Evolutionary conservation across 1,140 invertebrate species (phyloP).

Genomic region (Anastrepha obliqua): DNA sequence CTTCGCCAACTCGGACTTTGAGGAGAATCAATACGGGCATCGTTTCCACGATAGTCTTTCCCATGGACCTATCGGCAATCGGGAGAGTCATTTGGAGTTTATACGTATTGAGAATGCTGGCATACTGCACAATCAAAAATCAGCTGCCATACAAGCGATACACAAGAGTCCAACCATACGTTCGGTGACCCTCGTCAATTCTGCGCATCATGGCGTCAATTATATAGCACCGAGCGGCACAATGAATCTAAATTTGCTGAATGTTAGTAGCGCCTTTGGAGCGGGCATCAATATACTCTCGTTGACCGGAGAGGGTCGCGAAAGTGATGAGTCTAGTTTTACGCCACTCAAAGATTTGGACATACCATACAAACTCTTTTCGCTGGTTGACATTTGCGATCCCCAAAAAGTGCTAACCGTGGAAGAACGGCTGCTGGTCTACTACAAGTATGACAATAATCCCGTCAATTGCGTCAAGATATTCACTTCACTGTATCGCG

Average conservation of each 20-base stretch:
- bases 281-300: slow-evolving; percentile 92
- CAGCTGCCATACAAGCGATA: slow-evolving; percentile 92
- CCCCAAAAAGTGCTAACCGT: slow-evolving; percentile 93
- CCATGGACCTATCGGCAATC: slow-evolving; percentile 80
- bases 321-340: slow-evolving; percentile 90
- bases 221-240: slow-evolving; percentile 90
- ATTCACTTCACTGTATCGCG: slow-evolving; percentile 88
- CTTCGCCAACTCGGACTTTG: slow-evolving; percentile 92
- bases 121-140: slow-evolving; percentile 95
- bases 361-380: slow-evolving; percentile 96
- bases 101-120: slow-evolving; percentile 96
- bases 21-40: slow-evolving; percentile 88
- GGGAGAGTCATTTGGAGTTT: slow-evolving; percentile 87
- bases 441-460: slow-evolving; percentile 98
- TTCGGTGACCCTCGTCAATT: slow-evolving; percentile 88
- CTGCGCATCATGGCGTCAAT: slow-evolving; percentile 94
- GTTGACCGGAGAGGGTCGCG: slow-evolving; percentile 93
- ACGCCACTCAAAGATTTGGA: slow-evolving; percentile 87
- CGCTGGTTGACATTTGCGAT: slow-evolving; percentile 96
- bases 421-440: slow-evolving; percentile 92
- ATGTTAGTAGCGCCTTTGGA: slow-evolving; percentile 89
- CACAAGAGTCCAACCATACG: slow-evolving; percentile 88
- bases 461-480: slow-evolving; percentile 99
- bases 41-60: slow-evolving; percentile 87
- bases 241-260: slow-evolving; percentile 82